A percentile compares a stretch with the other conserved stretches of the same genome.
These are phyloP conservation scores for Drosophila vallismaia DNA, from an alignment of 2,888 invertebrate species.

Conservation along the genomic window DNA sequence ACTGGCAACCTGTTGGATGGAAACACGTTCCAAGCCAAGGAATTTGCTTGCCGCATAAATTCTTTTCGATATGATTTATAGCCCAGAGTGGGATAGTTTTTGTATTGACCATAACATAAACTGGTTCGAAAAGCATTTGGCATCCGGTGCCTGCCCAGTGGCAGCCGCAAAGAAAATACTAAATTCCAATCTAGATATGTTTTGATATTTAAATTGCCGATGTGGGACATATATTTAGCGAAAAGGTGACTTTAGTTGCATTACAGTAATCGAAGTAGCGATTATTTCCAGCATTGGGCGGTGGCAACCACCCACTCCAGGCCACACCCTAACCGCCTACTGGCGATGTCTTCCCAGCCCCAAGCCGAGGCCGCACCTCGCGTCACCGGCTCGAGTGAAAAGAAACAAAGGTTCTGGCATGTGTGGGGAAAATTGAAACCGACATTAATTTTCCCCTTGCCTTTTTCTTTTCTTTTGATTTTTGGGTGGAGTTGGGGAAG, in stretches of 20 bases:
- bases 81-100: constrained; percentile 24
- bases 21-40: constrained; percentile 65
- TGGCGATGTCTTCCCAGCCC: constrained; percentile 25
- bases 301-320: background rate
- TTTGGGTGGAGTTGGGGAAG: constrained; percentile 10
- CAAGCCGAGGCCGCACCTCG: constrained; percentile 56
- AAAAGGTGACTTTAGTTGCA: constrained; percentile 7
- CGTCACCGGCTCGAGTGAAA: background rate
- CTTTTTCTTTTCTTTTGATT: constrained; percentile 10
- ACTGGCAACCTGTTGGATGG: constrained; percentile 46
- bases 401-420: constrained; percentile 14
- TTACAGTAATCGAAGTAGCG: constrained; percentile 28
- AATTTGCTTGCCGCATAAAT: constrained; percentile 76
- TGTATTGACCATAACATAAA: constrained; percentile 56
- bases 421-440: constrained; percentile 42
- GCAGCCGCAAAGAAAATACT: constrained; percentile 23
- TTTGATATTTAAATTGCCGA: constrained; percentile 58
- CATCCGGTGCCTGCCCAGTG: constrained; percentile 56
- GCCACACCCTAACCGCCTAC: constrained; percentile 4
- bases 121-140: constrained; percentile 68
- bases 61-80: constrained; percentile 74
- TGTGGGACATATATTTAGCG: constrained; percentile 23
- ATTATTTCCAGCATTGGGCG: constrained; percentile 29
- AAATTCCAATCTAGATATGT: constrained; percentile 54
- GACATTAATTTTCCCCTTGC: constrained; percentile 18